Conservation (phyloP, 2,797 vertebrate species). For the Rhinichthys osculus region DNA sequence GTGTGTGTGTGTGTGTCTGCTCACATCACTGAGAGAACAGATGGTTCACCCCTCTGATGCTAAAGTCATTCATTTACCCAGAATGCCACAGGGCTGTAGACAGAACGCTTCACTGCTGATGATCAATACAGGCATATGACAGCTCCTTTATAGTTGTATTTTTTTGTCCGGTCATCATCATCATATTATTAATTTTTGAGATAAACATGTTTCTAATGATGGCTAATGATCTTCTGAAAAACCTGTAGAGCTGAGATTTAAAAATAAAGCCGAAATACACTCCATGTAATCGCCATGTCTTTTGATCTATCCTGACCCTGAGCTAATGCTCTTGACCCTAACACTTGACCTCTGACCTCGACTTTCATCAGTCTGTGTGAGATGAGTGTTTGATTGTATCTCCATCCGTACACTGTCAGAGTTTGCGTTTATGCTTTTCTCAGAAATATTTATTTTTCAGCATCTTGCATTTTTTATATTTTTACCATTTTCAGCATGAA, state of each 20-base stretch:
- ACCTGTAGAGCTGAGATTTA: not conserved
- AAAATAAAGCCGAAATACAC: not conserved
- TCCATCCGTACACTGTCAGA: not conserved
- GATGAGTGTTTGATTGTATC: not conserved
- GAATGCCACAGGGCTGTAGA: slow-evolving; percentile 31
- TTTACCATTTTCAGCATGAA: not conserved
- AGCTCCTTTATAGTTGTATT: not conserved
- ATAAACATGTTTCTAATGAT: not conserved
- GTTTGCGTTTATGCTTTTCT: not conserved
- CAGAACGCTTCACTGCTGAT: not conserved
- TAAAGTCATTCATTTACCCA: slow-evolving; percentile 42
- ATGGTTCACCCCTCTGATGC: slow-evolving; percentile 31
- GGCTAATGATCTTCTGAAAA: not conserved
- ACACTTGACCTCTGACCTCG: not conserved
- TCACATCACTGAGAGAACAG: slow-evolving; percentile 33
- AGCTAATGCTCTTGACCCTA: not conserved
- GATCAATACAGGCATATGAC: not conserved
- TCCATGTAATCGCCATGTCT: not conserved
- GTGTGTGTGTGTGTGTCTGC: not conserved
- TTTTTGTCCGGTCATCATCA: not conserved
- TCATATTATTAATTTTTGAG: not conserved
- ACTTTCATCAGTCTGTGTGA: not conserved
- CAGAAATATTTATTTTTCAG: not conserved
- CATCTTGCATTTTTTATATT: not conserved
- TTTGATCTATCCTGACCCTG: not conserved